Base-by-base conservation (phyloP, 2,888 invertebrate species). In the Volucella bombylans region DNA sequence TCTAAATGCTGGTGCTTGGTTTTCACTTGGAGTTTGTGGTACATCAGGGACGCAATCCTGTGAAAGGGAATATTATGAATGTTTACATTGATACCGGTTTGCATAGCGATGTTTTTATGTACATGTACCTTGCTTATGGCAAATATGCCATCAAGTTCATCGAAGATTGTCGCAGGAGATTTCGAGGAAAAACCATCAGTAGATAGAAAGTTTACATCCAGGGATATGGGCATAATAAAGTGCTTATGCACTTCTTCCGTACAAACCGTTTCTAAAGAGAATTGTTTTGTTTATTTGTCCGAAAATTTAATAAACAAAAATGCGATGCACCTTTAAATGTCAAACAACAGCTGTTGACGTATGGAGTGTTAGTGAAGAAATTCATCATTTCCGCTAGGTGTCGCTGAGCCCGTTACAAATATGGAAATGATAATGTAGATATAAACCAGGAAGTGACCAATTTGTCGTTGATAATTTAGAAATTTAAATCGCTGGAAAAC, bases 131-230 rank as follows among this genome's bases (percentile, higher is more conserved):
- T 68, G 18, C 77, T 76, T 1, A 59, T 18, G 1, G 65, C 57
- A 8, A 87, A 82, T 12, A 87, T 61, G 9, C 79, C 81, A 8
- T 86, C 82, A 8, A 87, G 71, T 15, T 87, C 87, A 61, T 87
- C 86, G 45, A 86, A 86, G n/a, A 86, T 82, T 4, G 83, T 80
- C 2, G 76, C 41, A 0, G 85, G 72, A n/a, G 72, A 76, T 65
- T 86, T 82, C 1, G 77, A 47, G 18, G 69, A 69, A n/a, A 86
- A 82, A 10, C 59, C 69, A 77, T 82, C 73, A 43, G 39, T 78
- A 41, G 73, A 69, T 39, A 86, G 45, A 31, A 82, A 82, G 52
- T 71, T 82, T 4, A 86, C 77, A 57, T 86, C 86, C 82, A 86
- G 38, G 38, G 86, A 82, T 43, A 86, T 82, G 54, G 86, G 82